phyloP scores from a whole-genome alignment of 2,797 vertebrate genomes.

The Buceros bicornis region DNA sequence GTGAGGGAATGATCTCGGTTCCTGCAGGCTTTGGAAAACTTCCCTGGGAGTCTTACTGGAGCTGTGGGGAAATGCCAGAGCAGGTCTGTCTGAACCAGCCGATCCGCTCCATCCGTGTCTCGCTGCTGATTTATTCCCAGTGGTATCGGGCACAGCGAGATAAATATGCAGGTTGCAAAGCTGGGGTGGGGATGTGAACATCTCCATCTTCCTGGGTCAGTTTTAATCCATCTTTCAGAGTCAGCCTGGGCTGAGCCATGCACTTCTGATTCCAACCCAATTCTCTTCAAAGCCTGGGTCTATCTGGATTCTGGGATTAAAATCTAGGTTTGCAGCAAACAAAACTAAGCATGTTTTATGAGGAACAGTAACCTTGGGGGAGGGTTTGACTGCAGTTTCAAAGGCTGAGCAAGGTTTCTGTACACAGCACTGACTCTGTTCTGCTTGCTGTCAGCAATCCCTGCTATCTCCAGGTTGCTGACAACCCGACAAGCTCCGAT shows the following conservation, averaged over 20 bases:
- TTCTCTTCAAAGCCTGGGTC: background rate
- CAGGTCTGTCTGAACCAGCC: background rate
- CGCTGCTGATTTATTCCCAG: conserved; percentile 48
- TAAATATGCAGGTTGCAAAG: conserved; percentile 46
- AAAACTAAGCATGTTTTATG: conserved; percentile 10
- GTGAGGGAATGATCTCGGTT: background rate
- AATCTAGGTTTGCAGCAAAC: conserved; percentile 33
- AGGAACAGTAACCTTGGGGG: conserved; percentile 44
- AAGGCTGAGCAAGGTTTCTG: conserved; percentile 67
- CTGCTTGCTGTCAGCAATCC: conserved; percentile 67
- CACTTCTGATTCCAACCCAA: conserved; percentile 26
- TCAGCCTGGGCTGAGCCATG: background rate
- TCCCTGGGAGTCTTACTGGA: background rate
- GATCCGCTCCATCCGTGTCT: background rate
- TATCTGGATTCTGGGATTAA: conserved; percentile 20
- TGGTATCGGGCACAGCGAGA: background rate
- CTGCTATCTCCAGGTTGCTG: conserved; percentile 58
- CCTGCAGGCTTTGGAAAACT: conserved; percentile 1
- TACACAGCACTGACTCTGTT: conserved; percentile 24
- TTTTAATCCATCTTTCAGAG: conserved; percentile 38
- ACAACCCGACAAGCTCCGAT: conserved; percentile 39
- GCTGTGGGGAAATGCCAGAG: background rate
- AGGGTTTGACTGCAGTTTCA: conserved; percentile 52
- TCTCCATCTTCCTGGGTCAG: conserved; percentile 52
- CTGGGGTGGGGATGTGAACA: background rate